Evolutionary conservation across 1,140 invertebrate species (phyloP).

Genomic region (Diorhabda sublineata): DNA sequence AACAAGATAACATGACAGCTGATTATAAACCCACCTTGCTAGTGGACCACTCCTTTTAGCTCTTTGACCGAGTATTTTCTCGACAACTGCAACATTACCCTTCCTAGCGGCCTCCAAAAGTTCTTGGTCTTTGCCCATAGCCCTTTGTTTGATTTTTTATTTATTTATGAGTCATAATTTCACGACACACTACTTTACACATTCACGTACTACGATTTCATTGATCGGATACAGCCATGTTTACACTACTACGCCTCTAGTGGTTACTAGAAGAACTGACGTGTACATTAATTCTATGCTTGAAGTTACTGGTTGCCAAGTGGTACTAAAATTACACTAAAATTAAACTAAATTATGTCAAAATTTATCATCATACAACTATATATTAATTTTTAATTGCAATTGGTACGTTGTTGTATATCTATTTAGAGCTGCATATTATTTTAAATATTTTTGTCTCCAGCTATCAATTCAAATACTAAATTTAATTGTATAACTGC

Average conservation of each 20-base stretch:
- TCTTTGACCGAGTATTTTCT: conserved; percentile 85
- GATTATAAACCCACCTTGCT: conserved; percentile 70
- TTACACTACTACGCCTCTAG: conserved; percentile 54
- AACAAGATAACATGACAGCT: conserved; percentile 34
- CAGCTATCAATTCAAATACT: no score
- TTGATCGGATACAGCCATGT: conserved; percentile 72
- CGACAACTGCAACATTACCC: conserved; percentile 82
- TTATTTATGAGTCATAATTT: conserved; percentile 53
- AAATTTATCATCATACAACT: no score
- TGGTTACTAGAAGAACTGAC: conserved; percentile 35
- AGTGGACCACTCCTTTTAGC: conserved; percentile 88
- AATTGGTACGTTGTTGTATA: no score
- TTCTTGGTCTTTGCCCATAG: conserved; percentile 94
- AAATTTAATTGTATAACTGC: no score
- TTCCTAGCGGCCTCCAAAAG: conserved; percentile 90
- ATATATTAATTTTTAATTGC: no score
- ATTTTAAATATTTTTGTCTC: no score
- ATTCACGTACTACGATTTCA: conserved; percentile 56
- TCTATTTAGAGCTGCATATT: no score
- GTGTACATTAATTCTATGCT: no score
- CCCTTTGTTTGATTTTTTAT: conserved; percentile 35
- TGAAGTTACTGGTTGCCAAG: no score
- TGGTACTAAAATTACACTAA: no score
- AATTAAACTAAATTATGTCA: no score
- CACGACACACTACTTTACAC: conserved; percentile 47